phyloP scores from a whole-genome alignment of 2,113 vertebrate genomes.

The Sminthopsis crassicaudata region DNA sequence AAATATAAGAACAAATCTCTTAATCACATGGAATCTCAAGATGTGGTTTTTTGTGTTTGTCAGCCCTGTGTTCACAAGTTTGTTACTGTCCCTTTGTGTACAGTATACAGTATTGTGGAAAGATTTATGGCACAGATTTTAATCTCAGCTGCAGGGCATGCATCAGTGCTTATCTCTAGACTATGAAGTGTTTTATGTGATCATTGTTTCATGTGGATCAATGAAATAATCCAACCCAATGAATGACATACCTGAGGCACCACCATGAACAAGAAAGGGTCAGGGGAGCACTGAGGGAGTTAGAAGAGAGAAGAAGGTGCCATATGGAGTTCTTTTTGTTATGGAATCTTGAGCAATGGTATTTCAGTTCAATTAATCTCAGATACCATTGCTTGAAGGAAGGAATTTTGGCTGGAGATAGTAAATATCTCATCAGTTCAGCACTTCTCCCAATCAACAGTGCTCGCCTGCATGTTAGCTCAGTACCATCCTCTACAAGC shows the following conservation, averaged over 20 bases:
- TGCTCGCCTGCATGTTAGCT: constrained; percentile 29
- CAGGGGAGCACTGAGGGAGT: not conserved
- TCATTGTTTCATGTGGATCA: constrained; percentile 76
- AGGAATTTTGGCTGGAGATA: constrained; percentile 29
- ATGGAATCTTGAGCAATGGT: constrained; percentile 33
- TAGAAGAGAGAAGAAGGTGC: not conserved
- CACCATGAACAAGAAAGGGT: constrained; percentile 27
- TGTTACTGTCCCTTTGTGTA: constrained; percentile 57
- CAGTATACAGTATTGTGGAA: constrained; percentile 58
- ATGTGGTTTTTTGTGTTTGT: constrained; percentile 37
- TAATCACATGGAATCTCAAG: constrained; percentile 58
- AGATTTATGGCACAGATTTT: constrained; percentile 74
- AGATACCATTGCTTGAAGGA: constrained; percentile 28
- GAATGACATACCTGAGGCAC: constrained; percentile 58
- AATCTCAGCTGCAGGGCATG: constrained; percentile 64
- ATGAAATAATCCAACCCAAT: constrained; percentile 50
- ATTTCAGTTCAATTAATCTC: constrained; percentile 60
- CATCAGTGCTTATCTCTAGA: constrained; percentile 71
- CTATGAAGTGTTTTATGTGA: constrained; percentile 68
- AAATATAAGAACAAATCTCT: constrained; percentile 59
- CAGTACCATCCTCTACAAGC: constrained; percentile 27
- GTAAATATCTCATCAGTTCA: constrained; percentile 36
- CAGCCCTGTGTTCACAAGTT: constrained; percentile 63
- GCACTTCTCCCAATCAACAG: not conserved
- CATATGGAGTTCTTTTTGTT: constrained; percentile 39